phyloP scores from a whole-genome alignment of 2,888 invertebrate genomes.

The Glaucopsyche alexis region DNA sequence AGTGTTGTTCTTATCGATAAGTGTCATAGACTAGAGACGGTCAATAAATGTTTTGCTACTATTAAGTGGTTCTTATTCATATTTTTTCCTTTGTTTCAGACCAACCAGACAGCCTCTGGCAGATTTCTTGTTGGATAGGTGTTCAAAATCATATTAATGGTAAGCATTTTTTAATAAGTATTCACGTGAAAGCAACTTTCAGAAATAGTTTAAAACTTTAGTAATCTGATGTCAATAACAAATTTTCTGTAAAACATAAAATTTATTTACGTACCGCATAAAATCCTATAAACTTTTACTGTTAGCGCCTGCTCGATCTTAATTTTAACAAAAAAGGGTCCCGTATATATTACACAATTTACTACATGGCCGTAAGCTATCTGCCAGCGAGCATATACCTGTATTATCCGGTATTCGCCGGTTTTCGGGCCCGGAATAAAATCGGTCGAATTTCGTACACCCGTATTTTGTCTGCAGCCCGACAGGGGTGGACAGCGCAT shows the following conservation, averaged over 20 bases:
- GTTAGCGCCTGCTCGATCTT: not conserved
- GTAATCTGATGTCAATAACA: not conserved
- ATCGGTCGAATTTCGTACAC: constrained; percentile 55
- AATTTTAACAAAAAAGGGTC: constrained; percentile 1
- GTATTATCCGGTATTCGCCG: constrained; percentile 40
- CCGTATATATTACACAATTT: constrained; percentile 14
- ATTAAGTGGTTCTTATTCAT: not conserved
- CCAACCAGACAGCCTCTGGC: constrained; percentile 69
- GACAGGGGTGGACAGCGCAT: constrained; percentile 62
- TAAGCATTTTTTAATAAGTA: constrained; percentile 46
- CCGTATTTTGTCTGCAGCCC: constrained; percentile 60
- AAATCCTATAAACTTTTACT: not conserved
- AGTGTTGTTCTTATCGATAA: constrained; percentile 49
- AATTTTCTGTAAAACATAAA: not conserved
- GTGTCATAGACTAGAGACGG: constrained; percentile 36
- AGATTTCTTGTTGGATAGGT: constrained; percentile 67
- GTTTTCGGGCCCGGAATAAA: constrained; percentile 53
- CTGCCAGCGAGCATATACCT: constrained; percentile 30
- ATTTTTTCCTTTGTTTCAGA: constrained; percentile 53
- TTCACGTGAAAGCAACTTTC: constrained; percentile 49
- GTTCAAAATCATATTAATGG: constrained; percentile 75
- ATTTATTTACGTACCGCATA: too few relatives aligned
- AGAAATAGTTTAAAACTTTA: constrained; percentile 26
- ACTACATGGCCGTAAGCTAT: constrained; percentile 29
- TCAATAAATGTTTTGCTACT: not conserved